A percentile compares a stretch with the other conserved stretches of the same genome.
Conservation (phyloP, 2,113 vertebrate species). For the Crocuta crocuta region DNA sequence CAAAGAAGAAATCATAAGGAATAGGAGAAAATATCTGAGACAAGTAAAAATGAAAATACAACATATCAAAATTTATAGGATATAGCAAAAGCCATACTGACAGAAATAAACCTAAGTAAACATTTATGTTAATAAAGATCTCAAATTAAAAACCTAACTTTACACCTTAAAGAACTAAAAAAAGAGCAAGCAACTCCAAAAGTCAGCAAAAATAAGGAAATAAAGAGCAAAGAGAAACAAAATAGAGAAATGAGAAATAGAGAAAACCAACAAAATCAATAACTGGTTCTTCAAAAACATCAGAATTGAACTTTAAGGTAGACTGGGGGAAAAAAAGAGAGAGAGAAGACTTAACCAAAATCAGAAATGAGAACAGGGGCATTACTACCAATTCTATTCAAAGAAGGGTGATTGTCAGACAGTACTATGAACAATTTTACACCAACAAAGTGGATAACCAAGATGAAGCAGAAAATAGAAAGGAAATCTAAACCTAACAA, state of each 20-base stretch:
- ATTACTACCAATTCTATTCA: background rate
- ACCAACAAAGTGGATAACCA: background rate
- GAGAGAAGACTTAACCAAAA: background rate
- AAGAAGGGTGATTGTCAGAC: background rate
- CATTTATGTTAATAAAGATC: background rate
- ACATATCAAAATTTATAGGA: background rate
- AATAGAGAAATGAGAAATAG: background rate
- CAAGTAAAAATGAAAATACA: background rate
- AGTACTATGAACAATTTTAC: background rate
- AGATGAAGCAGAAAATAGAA: background rate
- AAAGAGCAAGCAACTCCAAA: background rate
- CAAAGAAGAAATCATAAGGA: background rate
- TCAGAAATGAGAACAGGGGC: background rate
- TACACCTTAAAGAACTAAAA: background rate
- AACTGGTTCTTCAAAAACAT: background rate
- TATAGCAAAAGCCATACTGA: background rate
- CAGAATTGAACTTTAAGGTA: background rate
- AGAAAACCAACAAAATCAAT: background rate
- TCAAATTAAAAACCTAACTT: background rate
- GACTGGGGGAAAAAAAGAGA: background rate
- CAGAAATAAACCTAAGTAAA: background rate
- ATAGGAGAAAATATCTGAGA: background rate
- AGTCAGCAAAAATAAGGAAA: background rate
- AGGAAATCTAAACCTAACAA: background rate
- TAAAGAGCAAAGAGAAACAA: background rate